A percentile compares a stretch with the other conserved stretches of the same genome.
Evolutionary conservation across 92 coral and sea anemone genomes (phyloP).

Genomic region (Umimayanthus chanpuru): DNA sequence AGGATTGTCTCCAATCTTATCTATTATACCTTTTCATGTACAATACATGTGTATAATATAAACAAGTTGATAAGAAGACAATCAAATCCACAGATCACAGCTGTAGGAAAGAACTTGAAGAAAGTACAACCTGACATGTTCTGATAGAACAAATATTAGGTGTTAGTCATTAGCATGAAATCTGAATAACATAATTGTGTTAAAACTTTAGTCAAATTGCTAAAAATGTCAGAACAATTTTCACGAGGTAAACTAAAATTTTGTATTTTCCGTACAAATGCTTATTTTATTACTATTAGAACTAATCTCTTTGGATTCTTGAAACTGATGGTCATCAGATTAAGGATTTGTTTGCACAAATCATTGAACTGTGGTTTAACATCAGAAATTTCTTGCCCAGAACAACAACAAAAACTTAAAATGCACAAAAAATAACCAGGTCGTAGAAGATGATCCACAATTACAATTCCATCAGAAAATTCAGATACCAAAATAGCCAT

Average conservation of each 20-base stretch:
- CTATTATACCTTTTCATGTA: not conserved
- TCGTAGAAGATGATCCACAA: not conserved
- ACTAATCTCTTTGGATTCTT: constrained; percentile 18
- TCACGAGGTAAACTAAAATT: not conserved
- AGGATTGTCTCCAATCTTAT: not conserved
- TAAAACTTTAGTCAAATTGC: not conserved
- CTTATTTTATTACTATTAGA: not conserved
- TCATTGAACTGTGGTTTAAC: not conserved
- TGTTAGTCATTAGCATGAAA: not conserved
- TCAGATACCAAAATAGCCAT: not conserved
- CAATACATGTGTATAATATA: not conserved
- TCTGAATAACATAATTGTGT: too few species aligned
- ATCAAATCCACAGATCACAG: constrained; percentile 39
- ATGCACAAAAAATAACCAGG: not conserved
- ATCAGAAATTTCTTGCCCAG: not conserved
- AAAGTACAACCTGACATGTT: not conserved
- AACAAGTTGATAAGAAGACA: not conserved
- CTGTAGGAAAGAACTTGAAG: constrained; percentile 8
- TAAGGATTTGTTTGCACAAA: not conserved
- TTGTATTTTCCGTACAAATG: not conserved
- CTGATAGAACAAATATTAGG: not conserved
- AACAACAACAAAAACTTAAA: not conserved
- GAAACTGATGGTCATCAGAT: constrained; percentile 2
- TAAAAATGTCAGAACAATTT: not conserved
- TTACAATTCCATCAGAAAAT: not conserved